Evolutionary conservation across 1,140 invertebrate genomes (phyloP).

Genomic region (Bilobella aurantiaca): DNA sequence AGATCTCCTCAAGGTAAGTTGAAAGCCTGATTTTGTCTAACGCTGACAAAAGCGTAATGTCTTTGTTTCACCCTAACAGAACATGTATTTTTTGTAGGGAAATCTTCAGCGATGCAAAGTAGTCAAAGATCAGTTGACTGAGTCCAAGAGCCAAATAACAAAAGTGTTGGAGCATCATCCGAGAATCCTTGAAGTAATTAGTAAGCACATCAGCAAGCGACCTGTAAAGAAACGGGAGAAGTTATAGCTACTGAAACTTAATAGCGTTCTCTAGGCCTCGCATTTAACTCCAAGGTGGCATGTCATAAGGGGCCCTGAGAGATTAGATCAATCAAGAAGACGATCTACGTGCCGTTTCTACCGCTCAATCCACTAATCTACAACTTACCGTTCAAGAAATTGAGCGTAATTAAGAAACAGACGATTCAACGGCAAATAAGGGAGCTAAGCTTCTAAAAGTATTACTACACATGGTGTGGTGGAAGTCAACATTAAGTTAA

Average conservation of each 20-base stretch:
- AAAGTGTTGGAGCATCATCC: slow-evolving; percentile 84
- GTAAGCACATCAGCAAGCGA: slow-evolving; percentile 76
- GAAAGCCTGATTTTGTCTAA: not conserved
- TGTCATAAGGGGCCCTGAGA: not conserved
- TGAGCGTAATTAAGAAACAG: not conserved
- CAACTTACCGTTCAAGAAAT: not conserved
- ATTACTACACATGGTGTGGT: no score
- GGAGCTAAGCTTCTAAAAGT: no score
- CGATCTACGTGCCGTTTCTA: not conserved
- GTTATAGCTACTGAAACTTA: slow-evolving; percentile 16
- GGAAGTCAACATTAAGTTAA: no score
- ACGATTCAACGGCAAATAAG: not conserved
- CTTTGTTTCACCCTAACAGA: slow-evolving; percentile 18
- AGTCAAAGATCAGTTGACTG: slow-evolving; percentile 79
- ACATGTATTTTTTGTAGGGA: slow-evolving; percentile 51
- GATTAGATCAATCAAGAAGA: not conserved
- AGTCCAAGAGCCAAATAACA: slow-evolving; percentile 72
- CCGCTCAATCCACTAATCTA: not conserved
- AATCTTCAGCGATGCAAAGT: slow-evolving; percentile 90
- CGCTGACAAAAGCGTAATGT: not conserved
- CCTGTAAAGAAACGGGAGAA: slow-evolving; percentile 63
- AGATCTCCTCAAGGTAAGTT: slow-evolving; percentile 61
- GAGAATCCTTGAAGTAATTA: slow-evolving; percentile 76
- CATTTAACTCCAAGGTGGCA: no score
- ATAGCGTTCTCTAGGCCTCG: no score